Percentiles rank a stretch among this genome's conserved stretches.
phyloP scores from a whole-genome alignment of 2,888 invertebrate genomes.

The Tenthredo scrophulariae region DNA sequence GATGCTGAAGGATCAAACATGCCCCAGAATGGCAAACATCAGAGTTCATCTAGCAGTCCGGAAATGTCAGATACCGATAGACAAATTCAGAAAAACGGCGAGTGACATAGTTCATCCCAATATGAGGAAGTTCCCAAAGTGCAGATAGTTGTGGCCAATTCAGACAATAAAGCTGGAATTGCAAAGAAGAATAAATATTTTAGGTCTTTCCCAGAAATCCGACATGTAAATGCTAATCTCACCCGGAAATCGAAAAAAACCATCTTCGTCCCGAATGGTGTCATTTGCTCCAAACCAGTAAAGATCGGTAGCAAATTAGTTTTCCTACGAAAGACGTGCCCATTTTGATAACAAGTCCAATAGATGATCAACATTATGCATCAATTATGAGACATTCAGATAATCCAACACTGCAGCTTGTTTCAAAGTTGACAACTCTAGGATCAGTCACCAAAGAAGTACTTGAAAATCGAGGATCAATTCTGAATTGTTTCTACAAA shows the following conservation, averaged over 20 bases:
- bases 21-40: not conserved
- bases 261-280: constrained; percentile 39
- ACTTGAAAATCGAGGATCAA: not conserved
- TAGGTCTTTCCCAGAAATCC: not conserved
- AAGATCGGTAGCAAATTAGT: not conserved
- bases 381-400: constrained; percentile 12
- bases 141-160: not conserved
- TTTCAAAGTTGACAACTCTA: not conserved
- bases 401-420: not conserved
- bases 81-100: not conserved
- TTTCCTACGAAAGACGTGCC: constrained; percentile 50
- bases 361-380: constrained; percentile 13
- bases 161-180: not conserved
- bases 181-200: constrained; percentile 9
- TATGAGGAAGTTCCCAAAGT: not conserved
- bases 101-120: not conserved
- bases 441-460: not conserved
- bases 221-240: constrained; percentile 20
- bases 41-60: not conserved
- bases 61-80: not conserved
- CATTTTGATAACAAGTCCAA: constrained; percentile 42
- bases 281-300: constrained; percentile 23
- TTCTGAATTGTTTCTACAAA: not conserved
- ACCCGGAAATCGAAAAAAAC: not conserved
- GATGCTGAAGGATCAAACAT: constrained; percentile 5